phyloP scores from a whole-genome alignment of 2,888 invertebrate species.

The Eupeodes latifasciatus region DNA sequence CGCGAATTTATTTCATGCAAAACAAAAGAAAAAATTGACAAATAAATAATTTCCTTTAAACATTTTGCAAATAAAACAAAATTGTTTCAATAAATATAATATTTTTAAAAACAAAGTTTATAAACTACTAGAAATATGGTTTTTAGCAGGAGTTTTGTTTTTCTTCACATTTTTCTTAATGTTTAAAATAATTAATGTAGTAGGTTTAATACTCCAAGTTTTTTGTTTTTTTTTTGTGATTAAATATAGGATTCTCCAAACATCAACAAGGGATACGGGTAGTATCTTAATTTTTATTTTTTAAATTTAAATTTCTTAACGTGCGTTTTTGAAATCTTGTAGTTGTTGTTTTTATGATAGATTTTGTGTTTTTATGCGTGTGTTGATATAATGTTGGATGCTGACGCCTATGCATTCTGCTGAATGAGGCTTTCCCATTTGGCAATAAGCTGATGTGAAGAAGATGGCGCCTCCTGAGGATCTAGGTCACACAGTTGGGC shows the following conservation, averaged over 20 bases:
- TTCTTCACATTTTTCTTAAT: conserved; percentile 25
- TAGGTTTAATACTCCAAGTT: conserved; percentile 45
- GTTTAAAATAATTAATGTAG: conserved; percentile 37
- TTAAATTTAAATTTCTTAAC: conserved; percentile 12
- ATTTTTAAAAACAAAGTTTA: conserved; percentile 35
- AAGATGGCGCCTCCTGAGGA: conserved; percentile 88
- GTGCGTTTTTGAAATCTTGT: conserved; percentile 60
- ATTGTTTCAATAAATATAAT: conserved; percentile 60
- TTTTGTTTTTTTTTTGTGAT: conserved; percentile 14
- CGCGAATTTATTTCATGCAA: conserved; percentile 39
- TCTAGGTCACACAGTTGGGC: conserved; percentile 88
- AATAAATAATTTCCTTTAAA: not conserved
- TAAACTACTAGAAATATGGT: conserved; percentile 32
- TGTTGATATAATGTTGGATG: conserved; percentile 28
- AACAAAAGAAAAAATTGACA: not conserved
- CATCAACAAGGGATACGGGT: conserved; percentile 34
- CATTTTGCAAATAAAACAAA: conserved; percentile 14
- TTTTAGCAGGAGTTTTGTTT: conserved; percentile 23
- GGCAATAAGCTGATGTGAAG: conserved; percentile 89
- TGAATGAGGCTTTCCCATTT: conserved; percentile 93
- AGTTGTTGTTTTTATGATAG: conserved; percentile 42
- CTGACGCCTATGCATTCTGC: conserved; percentile 81
- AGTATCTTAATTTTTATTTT: conserved; percentile 38
- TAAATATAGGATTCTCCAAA: conserved; percentile 50
- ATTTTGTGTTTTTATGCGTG: conserved; percentile 36